A percentile compares a stretch with the other conserved stretches of the same genome.
Conservation (phyloP, 2,797 vertebrate genomes). For the Heteromormyrus szaboi region DNA sequence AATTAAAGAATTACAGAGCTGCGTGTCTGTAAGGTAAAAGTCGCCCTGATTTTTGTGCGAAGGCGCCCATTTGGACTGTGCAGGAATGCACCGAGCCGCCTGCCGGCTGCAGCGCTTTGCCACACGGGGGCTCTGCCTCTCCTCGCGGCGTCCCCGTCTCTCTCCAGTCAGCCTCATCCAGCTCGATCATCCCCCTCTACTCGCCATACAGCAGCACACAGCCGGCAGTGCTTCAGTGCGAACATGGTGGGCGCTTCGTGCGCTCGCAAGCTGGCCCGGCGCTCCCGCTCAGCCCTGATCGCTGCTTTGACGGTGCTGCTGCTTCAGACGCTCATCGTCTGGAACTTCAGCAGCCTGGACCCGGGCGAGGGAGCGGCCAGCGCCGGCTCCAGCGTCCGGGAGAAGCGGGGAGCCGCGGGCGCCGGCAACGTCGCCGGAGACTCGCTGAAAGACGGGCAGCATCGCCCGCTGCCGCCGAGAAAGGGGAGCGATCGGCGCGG, state of each 20-base stretch:
- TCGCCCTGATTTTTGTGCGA: not conserved
- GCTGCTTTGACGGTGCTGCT: constrained; percentile 83
- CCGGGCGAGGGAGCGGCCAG: constrained; percentile 70
- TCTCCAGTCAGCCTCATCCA: constrained; percentile 35
- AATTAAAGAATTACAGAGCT: not conserved
- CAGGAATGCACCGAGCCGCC: not conserved
- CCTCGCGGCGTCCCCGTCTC: constrained; percentile 32
- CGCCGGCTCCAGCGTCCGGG: constrained; percentile 58
- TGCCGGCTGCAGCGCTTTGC: constrained; percentile 24
- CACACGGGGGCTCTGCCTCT: constrained; percentile 61
- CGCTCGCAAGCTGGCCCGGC: constrained; percentile 81
- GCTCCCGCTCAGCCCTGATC: constrained; percentile 79
- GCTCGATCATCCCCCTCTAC: constrained; percentile 55
- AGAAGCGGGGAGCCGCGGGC: constrained; percentile 64
- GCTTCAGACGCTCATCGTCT: constrained; percentile 83
- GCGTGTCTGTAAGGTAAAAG: not conserved
- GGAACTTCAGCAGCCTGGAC: constrained; percentile 91
- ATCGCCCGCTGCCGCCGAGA: constrained; percentile 56
- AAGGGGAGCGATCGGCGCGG: constrained; percentile 62
- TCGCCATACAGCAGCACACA: constrained; percentile 54
- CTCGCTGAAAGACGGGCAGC: constrained; percentile 52
- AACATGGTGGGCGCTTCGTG: constrained; percentile 67
- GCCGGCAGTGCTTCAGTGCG: constrained; percentile 43
- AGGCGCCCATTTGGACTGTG: not conserved
- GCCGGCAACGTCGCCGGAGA: constrained; percentile 55